Percentiles rank a stretch among this genome's conserved stretches.
Evolutionary conservation across 2,113 vertebrate genomes (phyloP).

Genomic region (Struthidea cinerea): DNA sequence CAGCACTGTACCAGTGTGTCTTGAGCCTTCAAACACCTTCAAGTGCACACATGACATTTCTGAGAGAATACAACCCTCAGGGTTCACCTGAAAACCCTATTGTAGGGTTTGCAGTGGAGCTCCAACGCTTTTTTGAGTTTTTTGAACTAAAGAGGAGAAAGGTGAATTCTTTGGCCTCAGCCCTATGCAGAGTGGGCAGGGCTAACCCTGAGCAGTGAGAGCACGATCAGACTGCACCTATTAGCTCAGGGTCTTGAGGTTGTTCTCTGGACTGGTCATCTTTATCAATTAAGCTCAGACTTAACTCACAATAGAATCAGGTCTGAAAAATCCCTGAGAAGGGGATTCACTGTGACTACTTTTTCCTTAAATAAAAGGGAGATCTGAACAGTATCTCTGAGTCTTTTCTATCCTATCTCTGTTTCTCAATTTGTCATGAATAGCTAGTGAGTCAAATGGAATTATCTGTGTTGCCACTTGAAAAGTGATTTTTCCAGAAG

Average conservation of each 20-base stretch:
- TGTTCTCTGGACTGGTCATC: neutral
- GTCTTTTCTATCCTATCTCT: neutral
- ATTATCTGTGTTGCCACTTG: neutral
- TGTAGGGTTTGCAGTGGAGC: neutral
- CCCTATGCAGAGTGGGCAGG: neutral
- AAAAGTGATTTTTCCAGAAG: neutral
- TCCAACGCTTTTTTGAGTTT: neutral
- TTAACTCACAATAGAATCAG: neutral
- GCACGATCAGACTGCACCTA: fast-evolving
- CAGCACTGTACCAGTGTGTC: neutral
- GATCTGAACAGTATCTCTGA: neutral
- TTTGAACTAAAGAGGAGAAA: neutral
- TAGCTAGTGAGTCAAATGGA: neutral
- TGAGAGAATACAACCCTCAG: neutral
- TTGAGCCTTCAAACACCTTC: neutral
- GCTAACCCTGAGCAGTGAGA: neutral
- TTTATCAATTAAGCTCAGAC: neutral
- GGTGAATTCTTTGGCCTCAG: neutral
- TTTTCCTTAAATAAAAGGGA: neutral
- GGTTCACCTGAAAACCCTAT: neutral
- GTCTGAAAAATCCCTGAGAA: neutral
- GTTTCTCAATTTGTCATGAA: neutral
- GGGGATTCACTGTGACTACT: neutral
- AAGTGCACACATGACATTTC: neutral
- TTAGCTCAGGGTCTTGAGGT: neutral